Conservation (phyloP, 2,888 invertebrate genomes). For the Erynnis tages region DNA sequence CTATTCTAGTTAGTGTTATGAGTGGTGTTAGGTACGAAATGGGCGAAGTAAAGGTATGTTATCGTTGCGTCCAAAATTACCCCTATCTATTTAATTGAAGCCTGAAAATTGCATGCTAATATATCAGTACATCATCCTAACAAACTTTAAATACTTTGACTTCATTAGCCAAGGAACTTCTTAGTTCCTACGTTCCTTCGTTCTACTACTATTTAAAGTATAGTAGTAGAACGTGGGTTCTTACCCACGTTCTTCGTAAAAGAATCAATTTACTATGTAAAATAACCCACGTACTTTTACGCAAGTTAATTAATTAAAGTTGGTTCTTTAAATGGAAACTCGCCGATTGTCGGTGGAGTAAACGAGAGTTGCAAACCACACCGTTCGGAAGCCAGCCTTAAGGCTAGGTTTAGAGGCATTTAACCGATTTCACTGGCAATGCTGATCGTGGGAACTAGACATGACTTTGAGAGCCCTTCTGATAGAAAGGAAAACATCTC, state of each 20-base stretch:
- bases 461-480: conserved; percentile 19
- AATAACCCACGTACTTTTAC: neutral
- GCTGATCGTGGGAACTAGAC: conserved; percentile 19
- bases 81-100: too few species aligned
- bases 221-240: too few species aligned
- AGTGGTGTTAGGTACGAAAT: too few species aligned
- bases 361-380: neutral
- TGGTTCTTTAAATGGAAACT: neutral
- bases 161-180: too few species aligned
- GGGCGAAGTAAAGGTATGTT: too few species aligned
- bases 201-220: too few species aligned
- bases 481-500: conserved; percentile 23
- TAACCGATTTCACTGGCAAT: conserved; percentile 24
- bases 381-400: conserved; percentile 5
- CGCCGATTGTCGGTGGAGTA: neutral
- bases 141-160: too few species aligned
- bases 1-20: too few species aligned
- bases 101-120: too few species aligned
- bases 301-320: neutral
- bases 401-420: conserved; percentile 3
- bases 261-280: neutral
- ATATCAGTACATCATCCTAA: too few species aligned
- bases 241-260: neutral
- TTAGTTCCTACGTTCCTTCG: too few species aligned
- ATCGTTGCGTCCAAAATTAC: too few species aligned